Evolutionary conservation across 2,113 vertebrate species (phyloP), one percentile per base, ranked within the genome.

Genomic region (Thamnophis sirtalis): DNA sequence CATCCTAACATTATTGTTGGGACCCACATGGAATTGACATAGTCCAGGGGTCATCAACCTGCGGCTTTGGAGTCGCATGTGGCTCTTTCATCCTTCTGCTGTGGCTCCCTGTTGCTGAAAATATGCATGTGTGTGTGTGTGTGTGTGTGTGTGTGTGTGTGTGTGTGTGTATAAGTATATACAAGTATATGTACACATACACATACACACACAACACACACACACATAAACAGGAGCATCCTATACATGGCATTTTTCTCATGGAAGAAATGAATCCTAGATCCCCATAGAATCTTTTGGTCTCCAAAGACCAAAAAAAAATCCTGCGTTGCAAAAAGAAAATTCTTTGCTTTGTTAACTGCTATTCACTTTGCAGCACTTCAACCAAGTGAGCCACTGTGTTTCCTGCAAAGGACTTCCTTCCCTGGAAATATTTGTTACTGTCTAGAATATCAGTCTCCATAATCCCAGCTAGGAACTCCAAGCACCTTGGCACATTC

Each of bases 381-480:
- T 92, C 55, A 60, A 3, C 13, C 33, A 80, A 89, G 48, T 53
- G 84, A 60, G 54, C 21, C 15, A 21, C 53, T 33, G 26, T 17
- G 3, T 38, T 26, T 60, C 48, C 49, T 85, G 73, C 43, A 80
- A 85, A 86, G 26, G 48, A 19, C 38, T 73, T 51, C 17, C 15
- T 33, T 89, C 7, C 22, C 51, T 86, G 54, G 48, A 19, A 84
- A 26, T 22, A 28, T 92, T 80, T 38, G 49, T 86, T 80, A 38
- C 24, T 26, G 24, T 54, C 56, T 53, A 43, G 55, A 60, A 43
- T 63, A 60, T 58, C 22, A 63, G 19, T 63, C 58, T 21, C 56
- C n/a, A 21, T 13, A 85, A 17, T 63, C 48, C 73, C 80, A 89
- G 55, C n/a, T 84, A 89, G 91, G 91, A 86, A 89, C 88, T 92